Evolutionary conservation across 2,888 invertebrate species (phyloP).

Genomic region (Lissonota sp.): DNA sequence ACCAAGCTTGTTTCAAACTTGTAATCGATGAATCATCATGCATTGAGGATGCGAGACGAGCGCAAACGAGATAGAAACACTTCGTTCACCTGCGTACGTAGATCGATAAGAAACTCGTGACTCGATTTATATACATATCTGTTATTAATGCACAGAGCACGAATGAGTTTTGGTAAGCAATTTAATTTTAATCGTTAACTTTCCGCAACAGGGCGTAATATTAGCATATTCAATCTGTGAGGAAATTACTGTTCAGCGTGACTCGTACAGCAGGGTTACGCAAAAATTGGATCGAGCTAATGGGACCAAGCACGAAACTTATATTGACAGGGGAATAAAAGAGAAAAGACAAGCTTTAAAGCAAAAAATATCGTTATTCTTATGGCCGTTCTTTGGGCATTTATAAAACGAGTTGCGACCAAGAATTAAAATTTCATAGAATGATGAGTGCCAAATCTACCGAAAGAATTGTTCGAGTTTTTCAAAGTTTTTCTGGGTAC

Average conservation of each 20-base stretch:
- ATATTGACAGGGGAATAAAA: too few species aligned
- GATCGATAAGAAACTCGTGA: conserved; percentile 45
- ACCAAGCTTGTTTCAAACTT: conserved; percentile 37
- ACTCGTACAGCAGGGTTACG: conserved; percentile 61
- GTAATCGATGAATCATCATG: conserved; percentile 58
- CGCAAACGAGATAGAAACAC: conserved; percentile 4
- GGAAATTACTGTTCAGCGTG: conserved; percentile 74
- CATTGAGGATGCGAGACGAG: conserved; percentile 33
- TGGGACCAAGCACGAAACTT: conserved; percentile 27
- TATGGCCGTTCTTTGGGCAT: too few species aligned
- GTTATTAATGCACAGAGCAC: conserved; percentile 38
- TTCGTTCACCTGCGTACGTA: conserved; percentile 6
- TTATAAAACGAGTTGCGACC: too few species aligned
- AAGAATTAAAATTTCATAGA: too few species aligned
- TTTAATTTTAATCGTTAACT: conserved; percentile 74
- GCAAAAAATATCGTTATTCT: too few species aligned
- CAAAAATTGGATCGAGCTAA: conserved; percentile 58
- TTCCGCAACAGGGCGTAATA: conserved; percentile 49
- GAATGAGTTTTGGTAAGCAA: conserved; percentile 68
- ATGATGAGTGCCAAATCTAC: too few species aligned
- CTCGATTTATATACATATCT: conserved; percentile 20
- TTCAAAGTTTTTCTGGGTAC: not conserved
- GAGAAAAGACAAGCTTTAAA: too few species aligned
- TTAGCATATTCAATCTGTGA: conserved; percentile 75
- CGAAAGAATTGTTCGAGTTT: not conserved